phyloP scores from a whole-genome alignment of 2,888 invertebrate species.

The Platypus cylindrus region DNA sequence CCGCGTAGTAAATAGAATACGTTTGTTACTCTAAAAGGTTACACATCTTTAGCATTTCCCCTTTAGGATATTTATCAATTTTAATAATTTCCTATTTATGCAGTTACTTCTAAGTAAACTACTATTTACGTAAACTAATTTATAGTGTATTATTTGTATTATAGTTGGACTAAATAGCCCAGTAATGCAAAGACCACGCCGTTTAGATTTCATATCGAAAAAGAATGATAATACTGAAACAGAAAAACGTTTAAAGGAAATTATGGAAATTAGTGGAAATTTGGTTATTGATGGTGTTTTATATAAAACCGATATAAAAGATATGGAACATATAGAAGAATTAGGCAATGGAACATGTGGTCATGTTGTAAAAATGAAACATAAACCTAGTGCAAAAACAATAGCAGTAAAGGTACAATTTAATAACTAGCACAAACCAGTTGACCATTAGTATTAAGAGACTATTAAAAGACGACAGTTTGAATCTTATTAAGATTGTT shows the following conservation, averaged over 20 bases:
- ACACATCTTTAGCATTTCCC: no score
- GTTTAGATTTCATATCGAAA: conserved; percentile 48
- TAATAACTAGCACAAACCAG: no score
- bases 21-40: no score
- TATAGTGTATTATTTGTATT: conserved; percentile 13
- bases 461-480: neutral
- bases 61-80: no score
- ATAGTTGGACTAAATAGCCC: conserved; percentile 33
- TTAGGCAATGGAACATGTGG: conserved; percentile 94
- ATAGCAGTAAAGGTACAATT: conserved; percentile 92
- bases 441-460: no score
- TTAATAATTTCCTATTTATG: neutral
- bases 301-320: conserved; percentile 70
- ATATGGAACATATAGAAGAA: conserved; percentile 75
- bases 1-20: no score
- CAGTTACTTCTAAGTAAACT: neutral
- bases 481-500: no score
- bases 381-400: conserved; percentile 69
- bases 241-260: conserved; percentile 79
- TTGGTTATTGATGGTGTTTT: conserved; percentile 67
- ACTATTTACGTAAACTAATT: neutral
- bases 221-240: conserved; percentile 46
- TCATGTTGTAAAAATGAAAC: conserved; percentile 93
- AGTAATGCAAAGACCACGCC: conserved; percentile 39
- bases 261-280: conserved; percentile 86